phyloP scores from a whole-genome alignment of 2,888 invertebrate species.

The Mythimna ferrago region DNA sequence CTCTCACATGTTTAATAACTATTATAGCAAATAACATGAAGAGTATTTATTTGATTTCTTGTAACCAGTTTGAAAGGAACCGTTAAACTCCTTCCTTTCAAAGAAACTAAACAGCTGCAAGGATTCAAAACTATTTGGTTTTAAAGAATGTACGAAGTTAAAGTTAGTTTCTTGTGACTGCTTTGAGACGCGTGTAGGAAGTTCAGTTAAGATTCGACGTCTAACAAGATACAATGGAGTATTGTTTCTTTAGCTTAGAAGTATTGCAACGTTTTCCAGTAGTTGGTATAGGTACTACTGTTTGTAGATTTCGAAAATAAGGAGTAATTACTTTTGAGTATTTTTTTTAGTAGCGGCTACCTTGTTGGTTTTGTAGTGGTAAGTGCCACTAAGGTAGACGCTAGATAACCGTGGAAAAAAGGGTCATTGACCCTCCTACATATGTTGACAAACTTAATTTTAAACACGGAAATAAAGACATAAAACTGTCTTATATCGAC shows the following conservation, averaged over 20 bases:
- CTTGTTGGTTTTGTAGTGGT: too few relatives aligned
- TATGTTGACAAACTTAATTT: too few relatives aligned
- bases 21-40: not conserved
- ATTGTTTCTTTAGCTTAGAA: constrained; percentile 34
- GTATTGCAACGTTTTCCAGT: constrained; percentile 25
- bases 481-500: too few relatives aligned
- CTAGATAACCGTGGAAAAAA: too few relatives aligned
- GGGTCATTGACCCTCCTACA: too few relatives aligned
- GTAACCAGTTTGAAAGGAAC: constrained; percentile 13
- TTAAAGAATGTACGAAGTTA: constrained; percentile 23
- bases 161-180: constrained; percentile 45
- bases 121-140: constrained; percentile 39
- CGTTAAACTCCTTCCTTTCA: constrained; percentile 6
- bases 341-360: not conserved
- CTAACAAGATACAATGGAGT: constrained; percentile 27
- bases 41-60: constrained; percentile 21
- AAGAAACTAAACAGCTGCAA: constrained; percentile 22
- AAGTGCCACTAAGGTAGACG: too few relatives aligned
- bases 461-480: too few relatives aligned
- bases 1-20: not conserved
- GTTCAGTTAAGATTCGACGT: constrained; percentile 32
- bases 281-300: not conserved
- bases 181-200: constrained; percentile 26
- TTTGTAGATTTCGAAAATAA: constrained; percentile 8
- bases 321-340: constrained; percentile 19